Evolutionary conservation across 2,888 invertebrate genomes (phyloP).

Genomic region (Ormyrus thymus): DNA sequence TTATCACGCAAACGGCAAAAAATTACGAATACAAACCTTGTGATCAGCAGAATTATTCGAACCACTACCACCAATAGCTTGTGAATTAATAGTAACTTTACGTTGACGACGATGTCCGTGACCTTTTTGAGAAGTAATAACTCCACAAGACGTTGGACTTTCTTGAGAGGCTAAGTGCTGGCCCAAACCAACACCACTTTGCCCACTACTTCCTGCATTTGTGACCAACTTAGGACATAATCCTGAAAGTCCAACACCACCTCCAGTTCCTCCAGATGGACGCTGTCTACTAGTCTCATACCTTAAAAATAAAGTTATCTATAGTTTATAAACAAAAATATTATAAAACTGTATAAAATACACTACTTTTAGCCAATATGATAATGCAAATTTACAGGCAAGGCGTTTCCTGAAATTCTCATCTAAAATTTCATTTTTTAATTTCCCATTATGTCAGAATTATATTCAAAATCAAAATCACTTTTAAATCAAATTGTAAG

Average conservation of each 20-base stretch:
- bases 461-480: neutral
- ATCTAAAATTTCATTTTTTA: neutral
- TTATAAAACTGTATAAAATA: neutral
- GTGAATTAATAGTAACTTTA: constrained; percentile 70
- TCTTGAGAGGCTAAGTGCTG: constrained; percentile 73
- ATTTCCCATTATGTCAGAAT: neutral
- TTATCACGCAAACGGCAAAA: neutral
- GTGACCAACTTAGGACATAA: constrained; percentile 72
- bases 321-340: constrained; percentile 6
- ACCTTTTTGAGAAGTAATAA: constrained; percentile 67
- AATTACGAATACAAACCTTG: constrained; percentile 61
- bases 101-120: constrained; percentile 70
- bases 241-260: constrained; percentile 70
- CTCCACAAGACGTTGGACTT: constrained; percentile 65
- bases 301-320: constrained; percentile 62
- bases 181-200: constrained; percentile 70
- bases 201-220: constrained; percentile 68
- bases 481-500: neutral
- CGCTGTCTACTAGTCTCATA: constrained; percentile 74
- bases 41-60: constrained; percentile 65
- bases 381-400: constrained; percentile 23
- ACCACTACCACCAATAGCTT: constrained; percentile 63
- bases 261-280: constrained; percentile 70
- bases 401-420: neutral
- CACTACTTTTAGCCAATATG: constrained; percentile 26